phyloP scores from a whole-genome alignment of 2,797 vertebrate species.

The Adelosebastes latens region DNA sequence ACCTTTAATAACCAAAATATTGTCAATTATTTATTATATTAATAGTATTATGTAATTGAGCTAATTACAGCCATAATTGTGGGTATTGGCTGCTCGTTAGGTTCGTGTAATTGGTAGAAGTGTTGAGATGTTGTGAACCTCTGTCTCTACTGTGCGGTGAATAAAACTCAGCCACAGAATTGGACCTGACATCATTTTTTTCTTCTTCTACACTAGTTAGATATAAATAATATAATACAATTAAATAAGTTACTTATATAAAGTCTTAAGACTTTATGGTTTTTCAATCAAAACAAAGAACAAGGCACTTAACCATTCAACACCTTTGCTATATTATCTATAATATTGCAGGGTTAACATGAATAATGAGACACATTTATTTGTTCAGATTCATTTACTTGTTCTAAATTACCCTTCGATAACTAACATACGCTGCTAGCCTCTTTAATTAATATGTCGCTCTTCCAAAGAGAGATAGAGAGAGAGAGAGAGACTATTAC shows the following conservation, averaged over 20 bases:
- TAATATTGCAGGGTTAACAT: constrained; percentile 1
- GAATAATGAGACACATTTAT: constrained; percentile 45
- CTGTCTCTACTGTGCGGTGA: too few relatives aligned
- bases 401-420: constrained; percentile 56
- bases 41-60: background rate
- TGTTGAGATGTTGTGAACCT: background rate
- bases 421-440: constrained; percentile 25
- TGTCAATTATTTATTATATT: background rate
- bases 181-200: too few relatives aligned
- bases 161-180: too few relatives aligned
- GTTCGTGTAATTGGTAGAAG: background rate
- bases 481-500: constrained; percentile 23
- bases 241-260: background rate
- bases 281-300: background rate
- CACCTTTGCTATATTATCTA: background rate
- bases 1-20: background rate
- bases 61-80: background rate
- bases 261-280: background rate
- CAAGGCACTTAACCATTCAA: background rate
- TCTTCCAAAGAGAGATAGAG: background rate
- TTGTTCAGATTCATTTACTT: constrained; percentile 51
- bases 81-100: background rate
- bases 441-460: constrained; percentile 56
- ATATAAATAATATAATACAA: background rate
- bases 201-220: background rate